These are phyloP conservation scores for Digitonthophagus gazella DNA, from an alignment of 2,888 invertebrate species.

Conservation along the genomic window DNA sequence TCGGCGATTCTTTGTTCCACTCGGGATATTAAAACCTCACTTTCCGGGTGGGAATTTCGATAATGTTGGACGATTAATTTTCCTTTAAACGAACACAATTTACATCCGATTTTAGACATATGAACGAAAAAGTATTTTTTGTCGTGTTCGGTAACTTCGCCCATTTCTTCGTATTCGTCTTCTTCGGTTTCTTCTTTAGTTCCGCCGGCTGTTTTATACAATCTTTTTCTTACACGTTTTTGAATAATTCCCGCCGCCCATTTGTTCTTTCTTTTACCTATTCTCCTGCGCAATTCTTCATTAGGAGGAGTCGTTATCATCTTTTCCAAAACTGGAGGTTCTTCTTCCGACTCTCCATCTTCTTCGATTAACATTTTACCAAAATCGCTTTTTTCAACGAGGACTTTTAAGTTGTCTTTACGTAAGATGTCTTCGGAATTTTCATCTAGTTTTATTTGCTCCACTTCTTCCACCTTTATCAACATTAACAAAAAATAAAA, in stretches of 20 bases:
- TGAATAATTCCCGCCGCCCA: slow-evolving; percentile 43
- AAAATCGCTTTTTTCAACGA: slow-evolving; percentile 40
- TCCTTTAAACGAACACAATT: slow-evolving; percentile 60
- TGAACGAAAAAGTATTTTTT: slow-evolving; percentile 52
- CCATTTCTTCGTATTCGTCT: slow-evolving; percentile 9
- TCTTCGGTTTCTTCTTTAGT: slow-evolving; percentile 7
- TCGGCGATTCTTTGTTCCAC: slow-evolving; percentile 56
- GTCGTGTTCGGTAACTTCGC: slow-evolving; percentile 40
- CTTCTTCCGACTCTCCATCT: no score
- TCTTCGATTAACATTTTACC: slow-evolving; percentile 5
- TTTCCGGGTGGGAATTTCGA: slow-evolving; percentile 60
- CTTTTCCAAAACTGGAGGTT: slow-evolving; percentile 12
- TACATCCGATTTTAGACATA: slow-evolving; percentile 55
- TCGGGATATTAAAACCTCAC: slow-evolving; percentile 65
- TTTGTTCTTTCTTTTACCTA: slow-evolving; percentile 24
- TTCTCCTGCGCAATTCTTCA: no score
- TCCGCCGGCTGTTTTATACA: background rate
- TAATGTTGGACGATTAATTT: slow-evolving; percentile 67
- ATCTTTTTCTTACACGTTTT: slow-evolving; percentile 43
- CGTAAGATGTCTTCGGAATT: no score
- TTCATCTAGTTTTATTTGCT: no score
- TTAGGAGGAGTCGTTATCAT: background rate
- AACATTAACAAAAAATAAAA: no score
- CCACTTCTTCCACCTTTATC: no score
- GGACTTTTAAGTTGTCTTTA: slow-evolving; percentile 37